phyloP scores from a whole-genome alignment of 2,888 invertebrate species.

The Perizoma affinitatum region DNA sequence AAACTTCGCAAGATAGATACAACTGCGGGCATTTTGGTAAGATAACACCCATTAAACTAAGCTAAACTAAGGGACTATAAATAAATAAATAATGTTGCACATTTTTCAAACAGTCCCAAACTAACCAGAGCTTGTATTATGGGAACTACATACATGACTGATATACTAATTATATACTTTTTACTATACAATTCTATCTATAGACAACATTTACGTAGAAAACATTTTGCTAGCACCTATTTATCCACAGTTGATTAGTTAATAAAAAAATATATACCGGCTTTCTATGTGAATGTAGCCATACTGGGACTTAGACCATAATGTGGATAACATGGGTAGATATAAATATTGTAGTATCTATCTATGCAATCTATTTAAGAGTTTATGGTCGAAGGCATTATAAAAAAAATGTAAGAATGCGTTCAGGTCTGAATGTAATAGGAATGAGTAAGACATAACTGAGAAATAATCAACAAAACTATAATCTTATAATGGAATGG shows the following conservation, averaged over 20 bases:
- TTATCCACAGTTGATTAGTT: not conserved
- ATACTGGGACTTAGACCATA: constrained; percentile 9
- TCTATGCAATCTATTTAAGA: constrained; percentile 8
- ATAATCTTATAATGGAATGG: too few species aligned
- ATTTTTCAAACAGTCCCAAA: too few species aligned
- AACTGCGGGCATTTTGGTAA: constrained; percentile 32
- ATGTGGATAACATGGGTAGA: constrained; percentile 14
- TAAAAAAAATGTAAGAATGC: constrained; percentile 10
- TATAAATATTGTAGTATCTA: constrained; percentile 5
- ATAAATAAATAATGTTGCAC: too few species aligned
- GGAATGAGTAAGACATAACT: not conserved
- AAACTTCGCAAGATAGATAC: constrained; percentile 20
- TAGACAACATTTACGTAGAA: constrained; percentile 7
- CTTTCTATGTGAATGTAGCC: constrained; percentile 11
- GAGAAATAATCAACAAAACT: too few species aligned
- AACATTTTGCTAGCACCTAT: not conserved
- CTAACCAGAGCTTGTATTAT: too few species aligned
- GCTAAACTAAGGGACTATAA: not conserved
- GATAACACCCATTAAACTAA: constrained; percentile 13
- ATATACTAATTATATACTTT: too few species aligned
- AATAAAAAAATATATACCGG: not conserved
- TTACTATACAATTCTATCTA: not conserved
- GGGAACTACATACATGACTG: too few species aligned
- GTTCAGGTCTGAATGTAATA: constrained; percentile 10
- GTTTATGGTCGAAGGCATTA: constrained; percentile 7